Base-by-base conservation (phyloP, 1,140 invertebrate genomes). In the Drosophila simulans region DNA sequence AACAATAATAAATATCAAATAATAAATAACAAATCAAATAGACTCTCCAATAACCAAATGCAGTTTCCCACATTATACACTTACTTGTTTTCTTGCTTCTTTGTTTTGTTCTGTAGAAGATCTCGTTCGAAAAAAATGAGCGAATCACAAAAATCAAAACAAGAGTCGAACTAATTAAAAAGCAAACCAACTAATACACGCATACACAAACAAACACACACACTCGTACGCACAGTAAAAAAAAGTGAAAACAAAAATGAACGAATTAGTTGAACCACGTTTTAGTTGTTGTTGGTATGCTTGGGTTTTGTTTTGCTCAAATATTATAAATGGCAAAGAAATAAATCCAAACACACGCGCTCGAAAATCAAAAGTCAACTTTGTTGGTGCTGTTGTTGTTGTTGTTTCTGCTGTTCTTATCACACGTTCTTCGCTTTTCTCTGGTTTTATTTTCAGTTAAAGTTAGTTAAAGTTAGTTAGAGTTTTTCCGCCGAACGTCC, bases 151-250 rank as follows among this genome's bases (percentile, higher is more conserved):
- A 72, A 77, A 80, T 77, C 68, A 72, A 62, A 78, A 79, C 55
- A 63, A 69, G 70, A 68, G 74, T 63, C 71, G 66, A 85, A 77
- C 72, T 80, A 84, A 85, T 85, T 85, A 84, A 85, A 69, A 80
- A 56, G 58, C 74, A 80, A 81, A 81, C 72, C 81, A 69, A 77
- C 59, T 65, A 51, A 70, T 13, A 49, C 43, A 72, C 56, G 34
- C 37, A 53, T 52, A 39, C 34, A 48, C 7, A 31, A 70, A 70
- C 72, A 49, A 70, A 70, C 72, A 49, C 54, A 57, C 42, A 52
- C 55, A 40, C 35, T 37, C 58, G 59, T 40, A 81, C 55, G 52
- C 80, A 84, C 60, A 84, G 40, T 51, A 65, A 80, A 80, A 80
- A 82, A 85, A 76, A 83, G 48, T 57, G 68, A 84, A 77, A 64